A percentile compares a stretch with the other conserved stretches of the same genome.
These are phyloP conservation scores for Apantesis nais DNA, from an alignment of 2,888 invertebrate genomes.

Conservation along the genomic window DNA sequence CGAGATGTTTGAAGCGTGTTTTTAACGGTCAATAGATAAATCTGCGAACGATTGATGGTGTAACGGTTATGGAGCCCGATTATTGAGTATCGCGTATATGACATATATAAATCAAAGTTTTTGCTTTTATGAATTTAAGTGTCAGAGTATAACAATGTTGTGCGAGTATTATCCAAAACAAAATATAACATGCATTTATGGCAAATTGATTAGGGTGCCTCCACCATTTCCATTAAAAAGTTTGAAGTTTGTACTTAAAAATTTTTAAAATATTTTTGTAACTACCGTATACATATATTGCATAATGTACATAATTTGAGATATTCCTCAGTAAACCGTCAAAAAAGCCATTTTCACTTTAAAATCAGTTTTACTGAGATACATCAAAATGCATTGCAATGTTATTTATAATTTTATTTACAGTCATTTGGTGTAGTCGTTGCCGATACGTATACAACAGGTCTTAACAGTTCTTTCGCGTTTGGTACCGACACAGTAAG, in stretches of 20 bases:
- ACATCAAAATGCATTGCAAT: neutral
- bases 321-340: neutral
- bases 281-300: neutral
- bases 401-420: neutral
- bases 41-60: constrained; percentile 45
- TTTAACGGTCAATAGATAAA: constrained; percentile 46
- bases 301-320: neutral
- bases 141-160: neutral
- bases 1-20: constrained; percentile 25
- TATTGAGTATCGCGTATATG: constrained; percentile 40
- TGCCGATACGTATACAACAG: neutral
- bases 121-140: neutral
- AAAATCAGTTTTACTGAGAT: neutral
- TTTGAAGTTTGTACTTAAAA: neutral
- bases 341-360: neutral
- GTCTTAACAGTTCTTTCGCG: constrained; percentile 5
- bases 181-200: neutral
- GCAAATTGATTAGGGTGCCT: neutral
- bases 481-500: constrained; percentile 3
- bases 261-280: neutral
- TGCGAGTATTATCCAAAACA: neutral
- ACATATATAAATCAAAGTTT: constrained; percentile 28
- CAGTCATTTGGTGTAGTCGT: neutral
- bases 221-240: too few species aligned
- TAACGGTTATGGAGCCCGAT: constrained; percentile 47